Percentiles rank a stretch among this genome's conserved stretches.
These are phyloP conservation scores for Phlogophora meticulosa DNA, from an alignment of 2,888 invertebrate species.

Conservation along the genomic window DNA sequence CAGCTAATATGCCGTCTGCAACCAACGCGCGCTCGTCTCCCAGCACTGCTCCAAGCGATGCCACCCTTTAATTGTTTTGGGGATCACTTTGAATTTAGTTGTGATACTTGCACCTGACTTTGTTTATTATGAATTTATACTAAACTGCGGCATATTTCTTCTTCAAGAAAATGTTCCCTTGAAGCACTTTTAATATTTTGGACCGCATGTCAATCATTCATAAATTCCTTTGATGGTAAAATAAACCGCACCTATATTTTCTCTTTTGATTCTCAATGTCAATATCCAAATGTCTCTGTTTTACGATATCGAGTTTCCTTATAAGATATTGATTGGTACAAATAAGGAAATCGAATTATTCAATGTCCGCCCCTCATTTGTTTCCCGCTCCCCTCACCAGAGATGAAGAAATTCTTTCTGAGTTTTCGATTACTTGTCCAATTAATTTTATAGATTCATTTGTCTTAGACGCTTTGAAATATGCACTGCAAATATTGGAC, in stretches of 20 bases:
- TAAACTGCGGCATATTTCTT: slow-evolving; percentile 3
- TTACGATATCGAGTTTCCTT: slow-evolving; percentile 84
- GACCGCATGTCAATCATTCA: slow-evolving; percentile 18
- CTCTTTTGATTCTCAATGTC: slow-evolving; percentile 62
- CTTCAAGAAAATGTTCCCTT: not conserved
- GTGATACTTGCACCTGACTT: slow-evolving; percentile 80
- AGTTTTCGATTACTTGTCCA: slow-evolving; percentile 91
- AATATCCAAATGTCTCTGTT: slow-evolving; percentile 73
- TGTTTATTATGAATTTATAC: slow-evolving; percentile 64
- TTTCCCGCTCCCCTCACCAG: slow-evolving; percentile 87
- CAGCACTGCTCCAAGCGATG: slow-evolving; percentile 76
- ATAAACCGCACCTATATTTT: slow-evolving; percentile 44
- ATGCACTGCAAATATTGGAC: slow-evolving; percentile 73
- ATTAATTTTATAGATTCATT: slow-evolving; percentile 91
- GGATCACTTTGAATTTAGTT: slow-evolving; percentile 84
- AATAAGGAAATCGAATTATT: slow-evolving; percentile 91
- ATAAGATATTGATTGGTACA: slow-evolving; percentile 90
- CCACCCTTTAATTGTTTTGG: slow-evolving; percentile 85
- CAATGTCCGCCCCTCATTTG: slow-evolving; percentile 91
- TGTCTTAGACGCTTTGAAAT: slow-evolving; percentile 87
- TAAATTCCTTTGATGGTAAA: slow-evolving; percentile 34
- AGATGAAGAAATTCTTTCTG: slow-evolving; percentile 91
- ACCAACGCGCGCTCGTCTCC: slow-evolving; percentile 73
- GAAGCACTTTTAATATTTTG: not conserved
- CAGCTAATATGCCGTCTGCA: slow-evolving; percentile 89